Conservation (phyloP, 2,888 invertebrate genomes). For the Agonopterix heracliana region DNA sequence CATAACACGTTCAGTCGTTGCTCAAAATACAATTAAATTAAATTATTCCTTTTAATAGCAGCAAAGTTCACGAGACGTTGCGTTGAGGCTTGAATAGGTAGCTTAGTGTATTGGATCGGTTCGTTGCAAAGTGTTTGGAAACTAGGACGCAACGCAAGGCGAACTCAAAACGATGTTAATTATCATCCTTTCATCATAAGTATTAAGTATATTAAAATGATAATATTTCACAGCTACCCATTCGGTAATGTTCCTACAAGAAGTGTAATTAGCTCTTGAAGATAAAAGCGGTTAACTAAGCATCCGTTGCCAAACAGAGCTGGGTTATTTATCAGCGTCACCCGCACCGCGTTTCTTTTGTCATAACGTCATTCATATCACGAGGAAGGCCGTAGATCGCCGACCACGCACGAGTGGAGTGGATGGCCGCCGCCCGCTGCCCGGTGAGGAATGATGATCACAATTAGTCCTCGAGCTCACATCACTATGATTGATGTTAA, state of each 20-base stretch:
- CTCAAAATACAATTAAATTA: too few relatives aligned
- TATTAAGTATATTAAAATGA: not conserved
- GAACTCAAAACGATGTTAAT: not conserved
- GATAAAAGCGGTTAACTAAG: not conserved
- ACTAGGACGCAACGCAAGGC: not conserved
- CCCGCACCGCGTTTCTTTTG: conserved; percentile 47
- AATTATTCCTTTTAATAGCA: too few relatives aligned
- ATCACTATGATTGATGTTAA: conserved; percentile 68
- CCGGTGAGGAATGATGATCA: conserved; percentile 43
- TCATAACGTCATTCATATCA: conserved; percentile 44
- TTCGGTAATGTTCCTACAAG: conserved; percentile 15
- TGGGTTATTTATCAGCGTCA: conserved; percentile 46
- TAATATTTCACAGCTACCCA: conserved; percentile 7
- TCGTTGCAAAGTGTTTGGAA: too few relatives aligned
- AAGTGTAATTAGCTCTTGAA: conserved; percentile 29
- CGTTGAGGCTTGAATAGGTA: too few relatives aligned
- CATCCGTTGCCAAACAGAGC: conserved; percentile 30
- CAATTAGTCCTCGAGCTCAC: conserved; percentile 55
- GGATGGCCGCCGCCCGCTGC: conserved; percentile 12
- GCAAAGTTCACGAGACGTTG: too few relatives aligned
- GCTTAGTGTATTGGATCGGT: too few relatives aligned
- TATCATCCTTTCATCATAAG: conserved; percentile 1
- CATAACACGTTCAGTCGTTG: too few relatives aligned
- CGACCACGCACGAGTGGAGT: conserved; percentile 21
- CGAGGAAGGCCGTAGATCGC: conserved; percentile 20